These are phyloP conservation scores for Bombus superbus DNA, from an alignment of 1,140 invertebrate species.

Conservation along the genomic window DNA sequence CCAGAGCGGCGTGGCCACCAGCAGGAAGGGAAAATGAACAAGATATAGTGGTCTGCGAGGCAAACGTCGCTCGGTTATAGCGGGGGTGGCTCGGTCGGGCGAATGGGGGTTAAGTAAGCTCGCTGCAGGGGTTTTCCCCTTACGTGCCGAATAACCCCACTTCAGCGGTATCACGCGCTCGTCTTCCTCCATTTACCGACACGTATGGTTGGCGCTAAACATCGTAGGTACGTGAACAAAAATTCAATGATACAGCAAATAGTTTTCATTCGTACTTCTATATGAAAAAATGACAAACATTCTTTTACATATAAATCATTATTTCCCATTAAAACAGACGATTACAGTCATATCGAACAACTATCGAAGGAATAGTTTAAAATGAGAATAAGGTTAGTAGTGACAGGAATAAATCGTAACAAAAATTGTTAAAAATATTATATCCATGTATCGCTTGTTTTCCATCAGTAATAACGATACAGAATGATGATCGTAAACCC, in stretches of 20 bases:
- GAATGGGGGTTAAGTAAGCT: conserved; percentile 5
- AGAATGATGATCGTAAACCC: background rate
- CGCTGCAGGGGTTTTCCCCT: background rate
- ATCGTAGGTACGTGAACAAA: background rate
- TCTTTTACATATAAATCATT: background rate
- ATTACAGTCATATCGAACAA: too few relatives aligned
- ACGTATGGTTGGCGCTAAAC: conserved; percentile 5
- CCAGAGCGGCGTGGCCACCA: background rate
- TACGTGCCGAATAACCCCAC: background rate
- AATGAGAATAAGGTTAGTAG: background rate
- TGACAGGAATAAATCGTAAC: background rate
- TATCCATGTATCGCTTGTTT: background rate
- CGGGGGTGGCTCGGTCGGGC: background rate
- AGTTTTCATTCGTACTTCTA: background rate
- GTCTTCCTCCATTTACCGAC: background rate
- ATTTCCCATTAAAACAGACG: background rate
- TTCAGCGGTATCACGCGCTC: background rate
- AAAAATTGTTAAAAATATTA: background rate
- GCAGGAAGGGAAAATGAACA: background rate
- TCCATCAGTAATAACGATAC: background rate
- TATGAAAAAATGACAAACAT: background rate
- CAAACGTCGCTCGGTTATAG: conserved; percentile 7
- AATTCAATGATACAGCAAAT: background rate
- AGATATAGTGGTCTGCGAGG: background rate
- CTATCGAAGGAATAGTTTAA: background rate